Conservation (phyloP, 2,888 invertebrate species). For the Platycheirus albimanus region DNA sequence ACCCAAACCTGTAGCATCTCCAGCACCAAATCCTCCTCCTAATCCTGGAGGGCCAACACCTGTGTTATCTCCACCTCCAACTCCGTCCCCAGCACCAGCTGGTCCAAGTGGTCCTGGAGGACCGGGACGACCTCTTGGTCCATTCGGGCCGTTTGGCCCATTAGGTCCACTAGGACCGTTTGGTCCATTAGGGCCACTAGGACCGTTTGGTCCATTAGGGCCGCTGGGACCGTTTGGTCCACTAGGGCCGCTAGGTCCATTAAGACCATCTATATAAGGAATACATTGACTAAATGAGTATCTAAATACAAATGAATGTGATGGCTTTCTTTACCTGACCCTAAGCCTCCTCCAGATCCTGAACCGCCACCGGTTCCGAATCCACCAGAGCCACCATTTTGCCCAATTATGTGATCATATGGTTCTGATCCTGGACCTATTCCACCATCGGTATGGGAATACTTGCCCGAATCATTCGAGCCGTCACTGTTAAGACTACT, state of each 20-base stretch:
- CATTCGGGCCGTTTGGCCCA: constrained; percentile 56
- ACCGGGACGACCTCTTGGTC: constrained; percentile 69
- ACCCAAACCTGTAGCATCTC: constrained; percentile 74
- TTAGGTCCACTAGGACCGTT: constrained; percentile 69
- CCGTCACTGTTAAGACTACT: constrained; percentile 48
- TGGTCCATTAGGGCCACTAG: constrained; percentile 42
- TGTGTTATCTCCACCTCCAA: constrained; percentile 69
- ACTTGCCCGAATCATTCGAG: constrained; percentile 46
- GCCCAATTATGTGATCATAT: constrained; percentile 48
- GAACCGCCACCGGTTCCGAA: constrained; percentile 73
- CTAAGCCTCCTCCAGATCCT: constrained; percentile 56
- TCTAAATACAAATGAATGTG: constrained; percentile 43
- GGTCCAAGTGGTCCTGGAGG: constrained; percentile 78
- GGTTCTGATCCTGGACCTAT: constrained; percentile 46
- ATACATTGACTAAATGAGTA: constrained; percentile 6
- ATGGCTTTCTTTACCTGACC: constrained; percentile 77
- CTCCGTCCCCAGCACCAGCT: constrained; percentile 65
- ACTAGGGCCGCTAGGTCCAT: not conserved
- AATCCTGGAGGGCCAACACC: constrained; percentile 58
- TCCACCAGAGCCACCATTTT: constrained; percentile 70
- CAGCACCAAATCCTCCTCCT: constrained; percentile 71
- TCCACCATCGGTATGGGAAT: constrained; percentile 53
- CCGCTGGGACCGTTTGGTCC: constrained; percentile 56
- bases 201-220: constrained; percentile 38
- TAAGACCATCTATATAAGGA: constrained; percentile 17